Base-by-base conservation (phyloP, 1,140 invertebrate species). In the Centruroides vittatus region DNA sequence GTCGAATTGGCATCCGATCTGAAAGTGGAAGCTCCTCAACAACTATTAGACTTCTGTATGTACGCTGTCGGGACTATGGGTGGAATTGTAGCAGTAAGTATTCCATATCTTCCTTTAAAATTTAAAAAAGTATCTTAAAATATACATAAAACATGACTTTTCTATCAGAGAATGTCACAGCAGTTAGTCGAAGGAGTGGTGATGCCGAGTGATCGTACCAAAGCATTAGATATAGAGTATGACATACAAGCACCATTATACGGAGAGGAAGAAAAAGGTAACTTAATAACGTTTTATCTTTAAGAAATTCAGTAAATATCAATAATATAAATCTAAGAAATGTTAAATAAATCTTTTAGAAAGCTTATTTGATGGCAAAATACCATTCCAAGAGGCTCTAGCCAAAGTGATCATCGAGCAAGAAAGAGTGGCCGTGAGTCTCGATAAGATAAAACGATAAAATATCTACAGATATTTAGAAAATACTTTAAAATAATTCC, bases 1-100 rank as follows among this genome's bases (percentile, higher is more conserved):
- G 65, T 70, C 3, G 23, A 50, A 1, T 62, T 70, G 53, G 68
- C 68, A 35, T 62, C 65, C n/a, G 63, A 55, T 51, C 58, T 70
- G 59, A 55, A 67, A 63, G 68, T 70, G 3, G 68, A 70, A 63
- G 67, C 67, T 8, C 68, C 68, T 41, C 67, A 70, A 58, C 68
- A 70, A 48, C 57, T 70, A 46, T 46, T 70, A 13, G 68, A 69
- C 47, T 70, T 70, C 49, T 66, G 66, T 49, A 67, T 67, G 65
- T 69, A 66, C 62, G 68, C 67, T 48, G 68, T 70, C 6, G 68
- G 68, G 47, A 70, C 68, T 46, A 70, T 70, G 68, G 68, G 68
- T 36, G 66, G 67, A 35, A 68, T 70, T 50, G 68, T 70, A 4
- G 63, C 66, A 47, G 68, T 69, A 66, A 67, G 67, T 68, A 34